Evolutionary conservation across 2,888 invertebrate species (phyloP).

Genomic region (Chrysodeixis includens): DNA sequence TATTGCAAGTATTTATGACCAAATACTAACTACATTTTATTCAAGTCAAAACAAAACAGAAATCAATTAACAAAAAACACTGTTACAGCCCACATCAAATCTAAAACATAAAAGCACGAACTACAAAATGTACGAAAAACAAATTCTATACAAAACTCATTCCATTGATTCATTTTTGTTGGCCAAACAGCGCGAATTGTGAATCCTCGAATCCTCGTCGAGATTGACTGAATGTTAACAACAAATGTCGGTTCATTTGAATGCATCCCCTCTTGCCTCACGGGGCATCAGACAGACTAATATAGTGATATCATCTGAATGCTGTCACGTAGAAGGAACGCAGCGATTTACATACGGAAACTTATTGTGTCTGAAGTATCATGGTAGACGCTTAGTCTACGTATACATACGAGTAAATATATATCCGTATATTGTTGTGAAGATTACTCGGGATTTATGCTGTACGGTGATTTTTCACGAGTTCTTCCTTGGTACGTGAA

Average conservation of each 20-base stretch:
- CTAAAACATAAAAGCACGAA: slow-evolving; percentile 29
- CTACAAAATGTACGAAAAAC: slow-evolving; percentile 25
- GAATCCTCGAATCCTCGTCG: slow-evolving; percentile 21
- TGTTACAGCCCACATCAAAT: slow-evolving; percentile 24
- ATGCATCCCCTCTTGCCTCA: slow-evolving; percentile 56
- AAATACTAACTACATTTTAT: neutral
- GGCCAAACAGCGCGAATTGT: slow-evolving; percentile 37
- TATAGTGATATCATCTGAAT: slow-evolving; percentile 66
- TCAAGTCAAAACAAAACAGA: slow-evolving; percentile 16
- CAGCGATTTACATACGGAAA: slow-evolving; percentile 65
- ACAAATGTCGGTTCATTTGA: slow-evolving; percentile 61
- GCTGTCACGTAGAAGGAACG: slow-evolving; percentile 59
- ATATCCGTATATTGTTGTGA: slow-evolving; percentile 5
- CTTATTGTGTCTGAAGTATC: slow-evolving; percentile 60
- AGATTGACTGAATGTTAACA: slow-evolving; percentile 43
- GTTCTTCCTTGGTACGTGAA: neutral
- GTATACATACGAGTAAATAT: neutral
- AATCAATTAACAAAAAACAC: slow-evolving; percentile 12
- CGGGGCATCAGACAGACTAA: slow-evolving; percentile 50
- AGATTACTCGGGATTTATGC: slow-evolving; percentile 34
- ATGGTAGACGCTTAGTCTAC: slow-evolving; percentile 18
- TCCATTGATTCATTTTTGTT: slow-evolving; percentile 44
- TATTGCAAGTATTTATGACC: neutral
- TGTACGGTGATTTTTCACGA: slow-evolving; percentile 16
- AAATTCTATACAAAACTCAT: slow-evolving; percentile 37